Conservation (phyloP, 2,797 vertebrate species). For the Oophaga sylvatica region DNA sequence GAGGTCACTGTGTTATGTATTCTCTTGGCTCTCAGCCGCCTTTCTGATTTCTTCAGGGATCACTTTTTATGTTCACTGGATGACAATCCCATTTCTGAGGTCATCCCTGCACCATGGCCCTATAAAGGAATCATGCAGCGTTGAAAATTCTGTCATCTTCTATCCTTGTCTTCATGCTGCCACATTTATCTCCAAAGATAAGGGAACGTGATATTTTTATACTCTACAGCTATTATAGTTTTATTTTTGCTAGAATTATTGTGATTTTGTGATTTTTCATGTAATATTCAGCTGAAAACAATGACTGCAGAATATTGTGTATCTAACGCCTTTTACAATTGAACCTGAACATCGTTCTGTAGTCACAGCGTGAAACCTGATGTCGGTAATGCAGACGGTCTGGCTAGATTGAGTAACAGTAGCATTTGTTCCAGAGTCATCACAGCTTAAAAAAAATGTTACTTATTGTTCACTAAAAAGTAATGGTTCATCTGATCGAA, state of each 20-base stretch:
- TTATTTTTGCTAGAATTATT: background rate
- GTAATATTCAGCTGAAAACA: background rate
- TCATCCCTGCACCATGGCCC: conserved; percentile 50
- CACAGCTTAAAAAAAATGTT: background rate
- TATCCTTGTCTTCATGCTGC: background rate
- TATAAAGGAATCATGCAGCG: conserved; percentile 32
- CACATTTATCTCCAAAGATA: background rate
- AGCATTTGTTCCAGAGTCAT: background rate
- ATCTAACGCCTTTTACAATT: background rate
- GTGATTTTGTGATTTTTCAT: background rate
- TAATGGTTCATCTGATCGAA: too few relatives aligned
- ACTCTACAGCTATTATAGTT: background rate
- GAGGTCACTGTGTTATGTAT: conserved; percentile 44
- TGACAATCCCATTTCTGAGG: conserved; percentile 55
- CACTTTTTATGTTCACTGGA: conserved; percentile 48
- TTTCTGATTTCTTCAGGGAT: conserved; percentile 51
- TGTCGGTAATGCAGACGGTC: background rate
- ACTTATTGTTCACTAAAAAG: too few relatives aligned
- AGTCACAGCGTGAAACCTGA: background rate
- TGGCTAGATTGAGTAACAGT: background rate
- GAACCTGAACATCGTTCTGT: background rate
- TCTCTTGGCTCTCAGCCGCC: conserved; percentile 27
- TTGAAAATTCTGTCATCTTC: conserved; percentile 42
- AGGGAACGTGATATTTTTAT: background rate
- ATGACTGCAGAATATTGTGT: background rate